Percentiles rank a stretch among this genome's conserved stretches.
phyloP scores from a whole-genome alignment of 2,888 invertebrate species.

The Venusia cambrica region DNA sequence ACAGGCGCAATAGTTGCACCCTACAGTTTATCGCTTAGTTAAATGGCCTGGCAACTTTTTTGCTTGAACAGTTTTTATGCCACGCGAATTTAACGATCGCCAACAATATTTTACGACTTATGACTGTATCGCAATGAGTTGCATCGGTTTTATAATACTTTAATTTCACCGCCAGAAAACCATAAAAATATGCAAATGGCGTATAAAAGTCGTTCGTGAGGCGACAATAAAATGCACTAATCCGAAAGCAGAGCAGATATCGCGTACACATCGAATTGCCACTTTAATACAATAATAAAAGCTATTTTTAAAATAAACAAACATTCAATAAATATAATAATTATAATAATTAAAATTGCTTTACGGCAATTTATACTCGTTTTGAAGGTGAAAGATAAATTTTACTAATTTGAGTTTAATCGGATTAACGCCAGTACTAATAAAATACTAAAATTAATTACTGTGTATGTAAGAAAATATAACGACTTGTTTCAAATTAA shows the following conservation, averaged over 20 bases:
- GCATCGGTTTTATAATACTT: conserved; percentile 74
- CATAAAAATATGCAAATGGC: conserved; percentile 78
- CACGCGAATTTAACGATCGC: conserved; percentile 65
- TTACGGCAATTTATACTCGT: too few species aligned
- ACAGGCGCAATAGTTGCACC: conserved; percentile 7
- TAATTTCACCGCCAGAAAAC: conserved; percentile 77
- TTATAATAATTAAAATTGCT: conserved; percentile 1
- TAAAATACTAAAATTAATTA: too few species aligned
- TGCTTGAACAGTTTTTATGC: conserved; percentile 69
- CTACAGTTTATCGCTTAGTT: conserved; percentile 19
- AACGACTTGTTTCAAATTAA: too few species aligned
- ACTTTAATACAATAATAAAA: conserved; percentile 4
- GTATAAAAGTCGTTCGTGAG: conserved; percentile 62
- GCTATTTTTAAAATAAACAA: too few species aligned
- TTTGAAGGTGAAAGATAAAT: too few species aligned
- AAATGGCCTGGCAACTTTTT: conserved; percentile 62
- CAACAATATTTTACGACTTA: conserved; percentile 73
- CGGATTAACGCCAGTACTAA: too few species aligned
- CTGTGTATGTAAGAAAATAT: too few species aligned
- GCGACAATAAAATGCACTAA: conserved; percentile 61
- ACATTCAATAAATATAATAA: conserved; percentile 2
- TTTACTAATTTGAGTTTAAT: too few species aligned
- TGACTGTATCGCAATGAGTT: conserved; percentile 68
- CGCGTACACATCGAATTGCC: conserved; percentile 7
- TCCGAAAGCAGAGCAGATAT: conserved; percentile 30